A percentile compares a stretch with the other conserved stretches of the same genome.
These are phyloP conservation scores for Venustoraphidia nigricollis DNA, from an alignment of 2,888 invertebrate genomes.

Conservation along the genomic window DNA sequence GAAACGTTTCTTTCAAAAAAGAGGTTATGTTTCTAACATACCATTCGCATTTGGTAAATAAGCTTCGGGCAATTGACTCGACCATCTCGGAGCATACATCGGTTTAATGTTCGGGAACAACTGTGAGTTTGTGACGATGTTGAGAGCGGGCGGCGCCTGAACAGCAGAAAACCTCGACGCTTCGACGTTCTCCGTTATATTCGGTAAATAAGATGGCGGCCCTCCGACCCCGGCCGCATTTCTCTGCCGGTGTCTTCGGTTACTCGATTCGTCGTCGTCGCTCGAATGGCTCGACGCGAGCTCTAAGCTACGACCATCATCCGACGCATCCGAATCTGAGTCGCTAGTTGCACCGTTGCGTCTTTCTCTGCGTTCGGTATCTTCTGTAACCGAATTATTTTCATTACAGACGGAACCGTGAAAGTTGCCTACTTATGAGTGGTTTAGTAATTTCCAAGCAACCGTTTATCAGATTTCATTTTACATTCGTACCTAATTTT, in stretches of 20 bases:
- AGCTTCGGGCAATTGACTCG: conserved; percentile 48
- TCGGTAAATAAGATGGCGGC: conserved; percentile 36
- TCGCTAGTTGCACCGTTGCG: conserved; percentile 37
- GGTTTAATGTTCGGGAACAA: conserved; percentile 49
- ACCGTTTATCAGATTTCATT: conserved; percentile 14
- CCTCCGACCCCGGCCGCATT: conserved; percentile 6
- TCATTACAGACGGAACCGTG: too few species aligned
- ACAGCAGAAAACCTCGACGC: conserved; percentile 22
- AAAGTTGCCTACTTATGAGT: too few species aligned
- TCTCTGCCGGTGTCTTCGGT: conserved; percentile 24
- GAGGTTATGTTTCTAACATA: conserved; percentile 12
- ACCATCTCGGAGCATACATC: conserved; percentile 50
- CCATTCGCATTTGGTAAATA: conserved; percentile 38
- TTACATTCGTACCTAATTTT: too few species aligned
- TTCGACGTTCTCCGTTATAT: conserved; percentile 36
- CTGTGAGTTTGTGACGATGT: conserved; percentile 49
- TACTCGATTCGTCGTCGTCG: conserved; percentile 63
- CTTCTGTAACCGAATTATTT: conserved; percentile 12
- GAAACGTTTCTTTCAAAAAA: background rate
- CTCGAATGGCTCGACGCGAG: conserved; percentile 92
- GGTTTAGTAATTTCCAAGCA: too few species aligned
- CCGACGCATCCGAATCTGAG: conserved; percentile 64
- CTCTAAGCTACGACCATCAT: conserved; percentile 66
- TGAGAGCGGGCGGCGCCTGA: conserved; percentile 42
- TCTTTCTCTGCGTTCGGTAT: conserved; percentile 22